Evolutionary conservation across 2,888 invertebrate genomes (phyloP).

Genomic region (Neocrepidodera transversa): DNA sequence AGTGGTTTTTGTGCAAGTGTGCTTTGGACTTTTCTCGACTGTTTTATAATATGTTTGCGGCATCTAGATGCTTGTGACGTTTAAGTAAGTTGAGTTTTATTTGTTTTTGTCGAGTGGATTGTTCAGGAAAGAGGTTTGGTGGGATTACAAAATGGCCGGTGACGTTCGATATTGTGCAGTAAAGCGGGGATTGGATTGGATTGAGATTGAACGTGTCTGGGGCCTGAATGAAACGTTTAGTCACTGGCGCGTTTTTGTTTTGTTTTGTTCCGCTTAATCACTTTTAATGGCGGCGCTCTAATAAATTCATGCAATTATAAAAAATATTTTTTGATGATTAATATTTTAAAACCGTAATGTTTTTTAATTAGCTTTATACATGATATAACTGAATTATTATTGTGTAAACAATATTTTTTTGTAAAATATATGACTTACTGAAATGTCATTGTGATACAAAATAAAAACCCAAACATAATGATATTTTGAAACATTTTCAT

Average conservation of each 20-base stretch:
- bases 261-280: background rate
- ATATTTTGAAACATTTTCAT: no score
- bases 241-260: background rate
- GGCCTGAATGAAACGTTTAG: background rate
- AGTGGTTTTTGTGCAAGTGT: constrained; percentile 14
- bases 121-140: constrained; percentile 11
- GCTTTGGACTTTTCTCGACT: background rate
- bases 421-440: no score
- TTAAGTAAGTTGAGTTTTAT: constrained; percentile 26
- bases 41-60: background rate
- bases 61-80: constrained; percentile 1
- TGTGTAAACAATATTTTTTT: no score
- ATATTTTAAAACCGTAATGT: no score
- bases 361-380: no score
- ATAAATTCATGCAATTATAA: no score
- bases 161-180: constrained; percentile 21
- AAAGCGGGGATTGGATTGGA: constrained; percentile 15
- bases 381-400: no score
- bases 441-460: no score
- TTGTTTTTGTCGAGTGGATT: constrained; percentile 5
- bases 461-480: no score
- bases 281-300: no score
- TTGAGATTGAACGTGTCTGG: no score
- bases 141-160: constrained; percentile 29
- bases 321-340: no score